Percentiles rank a stretch among this genome's conserved stretches.
Evolutionary conservation across 2,113 vertebrate species (phyloP).

Genomic region (Callopanchax toddi): DNA sequence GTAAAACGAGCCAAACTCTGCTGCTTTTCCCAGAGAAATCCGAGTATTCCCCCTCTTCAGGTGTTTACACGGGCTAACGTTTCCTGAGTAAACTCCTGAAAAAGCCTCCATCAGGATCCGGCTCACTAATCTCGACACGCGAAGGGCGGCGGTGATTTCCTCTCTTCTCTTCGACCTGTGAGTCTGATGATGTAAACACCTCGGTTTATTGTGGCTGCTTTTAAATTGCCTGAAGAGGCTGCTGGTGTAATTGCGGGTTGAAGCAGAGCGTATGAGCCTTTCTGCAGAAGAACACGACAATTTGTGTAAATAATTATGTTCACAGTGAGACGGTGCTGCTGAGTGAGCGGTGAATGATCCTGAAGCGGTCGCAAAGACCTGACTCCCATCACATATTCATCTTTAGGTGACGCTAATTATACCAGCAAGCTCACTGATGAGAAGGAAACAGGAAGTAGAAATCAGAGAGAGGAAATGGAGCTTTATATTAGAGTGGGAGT

Average conservation of each 20-base stretch:
- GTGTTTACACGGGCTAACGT: slow-evolving; percentile 7
- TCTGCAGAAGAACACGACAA: not conserved
- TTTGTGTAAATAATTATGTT: slow-evolving; percentile 14
- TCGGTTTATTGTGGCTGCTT: slow-evolving; percentile 48
- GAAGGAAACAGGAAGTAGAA: too few species aligned
- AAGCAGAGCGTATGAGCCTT: slow-evolving; percentile 21
- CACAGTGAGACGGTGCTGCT: not conserved
- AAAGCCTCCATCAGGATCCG: slow-evolving; percentile 11
- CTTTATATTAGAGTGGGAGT: too few species aligned
- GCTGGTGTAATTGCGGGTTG: slow-evolving; percentile 62
- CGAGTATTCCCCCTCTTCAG: too few species aligned
- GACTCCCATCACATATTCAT: slow-evolving; percentile 48
- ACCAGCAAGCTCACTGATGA: slow-evolving; percentile 22
- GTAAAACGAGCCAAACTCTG: too few species aligned
- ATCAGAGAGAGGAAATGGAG: not conserved
- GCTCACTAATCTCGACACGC: slow-evolving; percentile 45
- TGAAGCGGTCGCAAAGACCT: slow-evolving; percentile 22
- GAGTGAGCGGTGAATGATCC: slow-evolving; percentile 18
- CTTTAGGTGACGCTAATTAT: slow-evolving; percentile 56
- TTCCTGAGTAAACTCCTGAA: slow-evolving; percentile 7
- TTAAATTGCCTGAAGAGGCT: slow-evolving; percentile 66
- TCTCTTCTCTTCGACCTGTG: slow-evolving; percentile 16
- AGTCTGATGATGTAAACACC: slow-evolving; percentile 65
- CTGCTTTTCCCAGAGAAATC: too few species aligned
- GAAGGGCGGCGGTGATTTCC: slow-evolving; percentile 41